phyloP scores from a whole-genome alignment of 2,113 vertebrate genomes.

The Epinephelus cyanopodus region DNA sequence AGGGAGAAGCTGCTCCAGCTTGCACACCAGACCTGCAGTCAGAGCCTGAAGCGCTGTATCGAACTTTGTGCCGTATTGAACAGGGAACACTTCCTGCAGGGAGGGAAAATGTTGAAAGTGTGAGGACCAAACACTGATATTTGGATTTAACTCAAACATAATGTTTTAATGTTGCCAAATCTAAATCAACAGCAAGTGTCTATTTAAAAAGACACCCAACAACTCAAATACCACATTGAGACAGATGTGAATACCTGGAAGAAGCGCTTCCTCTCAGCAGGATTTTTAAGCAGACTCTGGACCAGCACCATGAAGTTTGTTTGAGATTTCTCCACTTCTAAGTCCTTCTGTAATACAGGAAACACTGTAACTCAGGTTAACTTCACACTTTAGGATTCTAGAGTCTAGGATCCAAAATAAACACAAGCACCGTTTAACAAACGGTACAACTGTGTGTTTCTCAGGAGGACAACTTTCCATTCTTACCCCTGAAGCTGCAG shows the following conservation, averaged over 20 bases:
- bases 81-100: slow-evolving; percentile 79
- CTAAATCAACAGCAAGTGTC: not conserved
- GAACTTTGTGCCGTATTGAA: slow-evolving; percentile 79
- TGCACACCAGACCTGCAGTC: slow-evolving; percentile 77
- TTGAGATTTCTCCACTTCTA: slow-evolving; percentile 79
- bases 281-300: slow-evolving; percentile 77
- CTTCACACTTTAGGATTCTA: not conserved
- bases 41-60: slow-evolving; percentile 79
- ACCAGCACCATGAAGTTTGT: slow-evolving; percentile 82
- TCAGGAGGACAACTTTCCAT: not conserved
- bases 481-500: slow-evolving; percentile 61
- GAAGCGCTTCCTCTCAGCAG: slow-evolving; percentile 71
- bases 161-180: not conserved
- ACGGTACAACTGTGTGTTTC: not conserved
- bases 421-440: not conserved
- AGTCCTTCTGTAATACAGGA: slow-evolving; percentile 64
- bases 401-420: not conserved
- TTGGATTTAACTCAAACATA: not conserved
- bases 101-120: not conserved
- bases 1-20: slow-evolving; percentile 81
- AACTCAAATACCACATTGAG: not conserved
- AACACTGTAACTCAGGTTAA: not conserved
- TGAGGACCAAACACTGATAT: not conserved
- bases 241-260: slow-evolving; percentile 67
- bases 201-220: too few species aligned